Evolutionary conservation across 1,140 invertebrate species (phyloP), one percentile per base, ranked within the genome.

Genomic region (Ceratoteleas bidentatus): DNA sequence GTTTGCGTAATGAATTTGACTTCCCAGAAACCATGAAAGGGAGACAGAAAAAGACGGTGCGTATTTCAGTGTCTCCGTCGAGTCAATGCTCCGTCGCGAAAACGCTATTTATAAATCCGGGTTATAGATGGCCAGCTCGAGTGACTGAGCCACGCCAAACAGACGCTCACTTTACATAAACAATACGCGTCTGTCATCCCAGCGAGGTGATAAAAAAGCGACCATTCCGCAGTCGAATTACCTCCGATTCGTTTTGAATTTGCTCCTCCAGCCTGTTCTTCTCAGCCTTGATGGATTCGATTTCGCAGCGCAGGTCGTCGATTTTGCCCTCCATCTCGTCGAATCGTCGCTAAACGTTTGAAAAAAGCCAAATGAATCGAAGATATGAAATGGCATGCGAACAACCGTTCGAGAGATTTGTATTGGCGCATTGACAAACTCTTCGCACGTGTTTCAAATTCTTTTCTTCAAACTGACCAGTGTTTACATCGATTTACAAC

Each of bases 251-350:
- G 3, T 84, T 84, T 82, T 90, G 85, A 56, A 88, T 90, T 45
- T 90, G 87, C 74, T 87, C 87, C 60, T 91, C 89, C 45, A 91
- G 79, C 15, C 84, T 78, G 85, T 64, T 85, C 65, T 90, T 91
- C 61, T 91, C 90, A 16, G 89, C 86, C 66, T 90, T 90, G 60
- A 90, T 87, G 36, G 76, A 84, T 49, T 88, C 88, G 43, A 92
- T 87, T 86, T 91, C 84, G 52, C 86, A 85, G 40, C 88, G 85
- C 1, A 91, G 87, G 75, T 91, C 88, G 66, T 89, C 88, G 54
- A 91, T 90, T 73, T 91, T 90, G 58, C 75, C 85, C 87, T 92
- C 91, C 89, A 91, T 90, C 77, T 91, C 88, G 70, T 90, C 90
- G 65, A 91, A 91, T 69, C 89, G 90, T 87, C 87, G 90, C 90